phyloP scores from a whole-genome alignment of 2,888 invertebrate genomes.

The Conchocele bisecta region DNA sequence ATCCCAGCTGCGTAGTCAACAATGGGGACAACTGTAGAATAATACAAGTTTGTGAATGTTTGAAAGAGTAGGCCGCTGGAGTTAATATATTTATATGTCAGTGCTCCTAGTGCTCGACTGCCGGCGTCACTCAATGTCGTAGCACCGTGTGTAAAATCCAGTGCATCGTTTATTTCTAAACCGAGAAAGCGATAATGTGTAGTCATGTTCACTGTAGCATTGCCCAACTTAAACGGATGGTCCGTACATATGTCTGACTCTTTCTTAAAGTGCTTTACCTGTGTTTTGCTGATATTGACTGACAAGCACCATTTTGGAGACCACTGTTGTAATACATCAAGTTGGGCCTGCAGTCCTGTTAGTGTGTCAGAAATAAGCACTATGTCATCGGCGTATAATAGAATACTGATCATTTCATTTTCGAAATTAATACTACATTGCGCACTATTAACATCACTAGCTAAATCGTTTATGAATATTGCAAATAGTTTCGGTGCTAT shows the following conservation, averaged over 20 bases:
- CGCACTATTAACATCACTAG: neutral
- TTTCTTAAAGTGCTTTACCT: neutral
- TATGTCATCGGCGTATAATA: constrained; percentile 8
- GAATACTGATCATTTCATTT: neutral
- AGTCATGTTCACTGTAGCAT: neutral
- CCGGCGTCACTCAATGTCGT: neutral
- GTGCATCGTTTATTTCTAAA: neutral
- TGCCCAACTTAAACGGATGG: neutral
- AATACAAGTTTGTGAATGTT: neutral
- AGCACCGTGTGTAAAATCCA: constrained; percentile 1
- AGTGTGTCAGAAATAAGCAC: neutral
- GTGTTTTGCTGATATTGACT: neutral
- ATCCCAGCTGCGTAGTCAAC: constrained; percentile 4
- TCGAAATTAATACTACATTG: neutral
- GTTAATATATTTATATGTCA: constrained; percentile 1
- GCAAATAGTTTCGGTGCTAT: constrained; percentile 17
- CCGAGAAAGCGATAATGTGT: neutral
- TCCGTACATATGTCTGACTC: neutral
- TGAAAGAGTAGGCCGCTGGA: neutral
- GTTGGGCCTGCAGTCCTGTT: neutral
- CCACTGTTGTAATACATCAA: neutral
- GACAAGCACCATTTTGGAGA: neutral
- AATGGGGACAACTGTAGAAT: neutral
- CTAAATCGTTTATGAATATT: constrained; percentile 11
- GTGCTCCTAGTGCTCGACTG: constrained; percentile 4